A percentile compares a stretch with the other conserved stretches of the same genome.
phyloP scores from a whole-genome alignment of 2,113 vertebrate species.

The Strix aluco region DNA sequence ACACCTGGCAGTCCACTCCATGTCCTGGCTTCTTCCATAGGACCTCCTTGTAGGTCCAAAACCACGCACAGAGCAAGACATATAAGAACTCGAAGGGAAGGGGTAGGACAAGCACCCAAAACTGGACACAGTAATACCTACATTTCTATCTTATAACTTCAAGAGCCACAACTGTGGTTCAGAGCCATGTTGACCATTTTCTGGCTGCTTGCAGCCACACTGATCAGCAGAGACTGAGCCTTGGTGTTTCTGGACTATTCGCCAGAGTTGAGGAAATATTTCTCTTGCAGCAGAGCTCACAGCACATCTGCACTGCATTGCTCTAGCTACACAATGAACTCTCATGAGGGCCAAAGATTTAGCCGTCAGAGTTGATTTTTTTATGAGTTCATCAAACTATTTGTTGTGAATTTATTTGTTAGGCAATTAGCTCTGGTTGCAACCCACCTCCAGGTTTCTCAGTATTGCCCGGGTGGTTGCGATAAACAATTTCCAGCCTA shows the following conservation, averaged over 20 bases:
- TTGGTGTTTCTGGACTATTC: not conserved
- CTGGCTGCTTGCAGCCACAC: not conserved
- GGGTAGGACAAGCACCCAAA: not conserved
- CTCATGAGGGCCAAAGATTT: not conserved
- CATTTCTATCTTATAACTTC: not conserved
- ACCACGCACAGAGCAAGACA: not conserved
- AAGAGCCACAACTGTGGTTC: not conserved
- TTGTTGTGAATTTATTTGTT: not conserved
- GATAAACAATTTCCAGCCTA: not conserved
- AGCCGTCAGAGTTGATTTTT: not conserved
- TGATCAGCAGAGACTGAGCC: not conserved
- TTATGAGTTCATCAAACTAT: not conserved
- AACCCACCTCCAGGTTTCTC: accelerated
- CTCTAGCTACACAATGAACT: not conserved
- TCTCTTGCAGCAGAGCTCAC: accelerated
- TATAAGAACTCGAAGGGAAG: not conserved
- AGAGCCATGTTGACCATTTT: not conserved
- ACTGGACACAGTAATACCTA: not conserved
- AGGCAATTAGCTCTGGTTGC: not conserved
- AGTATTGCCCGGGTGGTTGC: not conserved
- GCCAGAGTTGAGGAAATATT: not conserved
- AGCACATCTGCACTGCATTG: accelerated
- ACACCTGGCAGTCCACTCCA: accelerated
- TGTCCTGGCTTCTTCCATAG: not conserved
- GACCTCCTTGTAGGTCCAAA: not conserved